Evolutionary conservation across 2,113 vertebrate species (phyloP).

Genomic region (Uria lomvia): DNA sequence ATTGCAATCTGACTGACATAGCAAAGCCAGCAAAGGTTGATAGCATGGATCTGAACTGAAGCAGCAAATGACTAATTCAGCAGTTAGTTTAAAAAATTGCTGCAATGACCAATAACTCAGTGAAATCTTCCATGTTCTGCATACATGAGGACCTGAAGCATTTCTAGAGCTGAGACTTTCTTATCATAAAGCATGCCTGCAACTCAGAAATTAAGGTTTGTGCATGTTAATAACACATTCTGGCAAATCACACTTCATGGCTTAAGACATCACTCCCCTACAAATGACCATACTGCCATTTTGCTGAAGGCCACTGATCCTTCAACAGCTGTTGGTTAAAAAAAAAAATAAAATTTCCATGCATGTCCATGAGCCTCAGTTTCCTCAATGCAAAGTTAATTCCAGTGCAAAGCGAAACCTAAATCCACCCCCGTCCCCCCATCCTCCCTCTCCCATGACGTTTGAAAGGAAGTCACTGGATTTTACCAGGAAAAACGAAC

Average conservation of each 20-base stretch:
- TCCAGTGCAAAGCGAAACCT: not conserved
- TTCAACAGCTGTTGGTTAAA: not conserved
- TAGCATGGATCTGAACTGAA: not conserved
- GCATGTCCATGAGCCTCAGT: not conserved
- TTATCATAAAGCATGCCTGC: not conserved
- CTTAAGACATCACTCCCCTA: not conserved
- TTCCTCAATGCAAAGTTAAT: not conserved
- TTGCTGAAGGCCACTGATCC: not conserved
- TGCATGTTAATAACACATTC: not conserved
- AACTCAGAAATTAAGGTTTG: not conserved
- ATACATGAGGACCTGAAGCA: not conserved
- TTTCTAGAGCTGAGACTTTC: not conserved
- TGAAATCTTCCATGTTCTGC: not conserved
- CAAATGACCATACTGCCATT: not conserved
- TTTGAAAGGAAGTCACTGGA: not conserved
- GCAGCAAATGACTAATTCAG: slow-evolving; percentile 17
- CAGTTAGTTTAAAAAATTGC: not conserved
- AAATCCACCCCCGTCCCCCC: not conserved
- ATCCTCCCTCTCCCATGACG: rapidly evolving
- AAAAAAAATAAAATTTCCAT: not conserved
- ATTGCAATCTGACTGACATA: not conserved
- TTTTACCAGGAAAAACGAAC: not conserved
- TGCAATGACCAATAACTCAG: not conserved
- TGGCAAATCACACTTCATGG: not conserved
- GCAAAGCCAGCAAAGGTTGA: not conserved